These are phyloP conservation scores for Sarotherodon lohbergeri DNA, from an alignment of 2,113 vertebrate species.

Conservation along the genomic window DNA sequence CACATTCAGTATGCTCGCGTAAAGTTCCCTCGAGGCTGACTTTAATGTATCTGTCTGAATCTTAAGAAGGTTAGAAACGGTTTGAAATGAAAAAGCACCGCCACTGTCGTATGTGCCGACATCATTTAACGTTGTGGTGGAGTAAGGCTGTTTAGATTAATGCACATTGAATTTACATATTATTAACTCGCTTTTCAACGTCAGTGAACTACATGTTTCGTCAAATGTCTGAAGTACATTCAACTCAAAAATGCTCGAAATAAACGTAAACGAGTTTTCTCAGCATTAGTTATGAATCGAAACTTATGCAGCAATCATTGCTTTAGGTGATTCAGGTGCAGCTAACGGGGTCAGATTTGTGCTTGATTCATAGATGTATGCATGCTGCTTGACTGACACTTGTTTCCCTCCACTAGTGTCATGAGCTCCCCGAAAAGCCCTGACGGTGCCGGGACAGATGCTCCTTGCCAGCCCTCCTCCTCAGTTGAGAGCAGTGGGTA, in stretches of 20 bases:
- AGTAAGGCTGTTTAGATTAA: neutral
- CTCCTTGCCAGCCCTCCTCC: neutral
- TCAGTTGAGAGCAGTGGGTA: neutral
- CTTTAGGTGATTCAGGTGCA: neutral
- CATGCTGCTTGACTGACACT: neutral
- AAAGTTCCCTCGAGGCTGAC: neutral
- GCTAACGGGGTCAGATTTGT: neutral
- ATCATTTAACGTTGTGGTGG: neutral
- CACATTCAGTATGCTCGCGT: neutral
- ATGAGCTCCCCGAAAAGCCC: conserved; percentile 32
- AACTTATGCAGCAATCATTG: neutral
- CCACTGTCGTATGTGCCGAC: neutral
- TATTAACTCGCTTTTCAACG: neutral
- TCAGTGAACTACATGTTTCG: neutral
- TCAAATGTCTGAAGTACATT: neutral
- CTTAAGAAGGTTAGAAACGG: neutral
- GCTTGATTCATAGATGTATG: neutral
- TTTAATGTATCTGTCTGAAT: neutral
- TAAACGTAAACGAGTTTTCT: neutral
- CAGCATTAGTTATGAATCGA: neutral
- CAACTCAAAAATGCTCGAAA: neutral
- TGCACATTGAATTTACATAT: neutral
- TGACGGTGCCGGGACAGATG: neutral
- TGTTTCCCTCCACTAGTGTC: neutral
- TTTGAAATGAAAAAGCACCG: neutral